Evolutionary conservation across 2,113 vertebrate species (phyloP).

Genomic region (Azemiops feae): DNA sequence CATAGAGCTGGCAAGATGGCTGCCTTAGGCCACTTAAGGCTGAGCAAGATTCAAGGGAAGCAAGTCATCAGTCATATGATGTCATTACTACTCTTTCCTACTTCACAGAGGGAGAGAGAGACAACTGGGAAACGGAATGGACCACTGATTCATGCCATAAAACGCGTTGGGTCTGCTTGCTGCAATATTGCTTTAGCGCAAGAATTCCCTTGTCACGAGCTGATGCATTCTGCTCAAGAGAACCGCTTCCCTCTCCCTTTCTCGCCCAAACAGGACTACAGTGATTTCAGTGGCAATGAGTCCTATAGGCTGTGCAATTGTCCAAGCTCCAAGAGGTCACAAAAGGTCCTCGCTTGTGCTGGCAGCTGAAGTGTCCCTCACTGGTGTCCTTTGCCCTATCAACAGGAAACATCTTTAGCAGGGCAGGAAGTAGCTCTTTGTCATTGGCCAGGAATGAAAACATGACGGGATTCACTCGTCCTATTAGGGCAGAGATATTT

Average conservation of each 20-base stretch:
- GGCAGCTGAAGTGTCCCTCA: conserved; percentile 36
- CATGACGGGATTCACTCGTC: conserved; percentile 71
- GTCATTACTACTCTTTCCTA: background rate
- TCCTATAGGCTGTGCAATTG: conserved; percentile 53
- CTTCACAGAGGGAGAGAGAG: background rate
- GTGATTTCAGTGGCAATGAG: conserved; percentile 36
- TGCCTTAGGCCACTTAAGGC: background rate
- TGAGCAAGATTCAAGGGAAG: background rate
- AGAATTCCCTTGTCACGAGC: background rate
- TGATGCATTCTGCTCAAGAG: background rate
- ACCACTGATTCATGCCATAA: background rate
- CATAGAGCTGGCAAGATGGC: background rate
- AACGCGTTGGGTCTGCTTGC: background rate
- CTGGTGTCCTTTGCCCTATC: conserved; percentile 74
- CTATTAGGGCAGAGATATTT: conserved; percentile 89
- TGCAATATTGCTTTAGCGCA: background rate
- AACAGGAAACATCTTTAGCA: conserved; percentile 96
- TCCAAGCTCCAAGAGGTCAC: conserved; percentile 65
- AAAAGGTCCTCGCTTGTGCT: conserved; percentile 78
- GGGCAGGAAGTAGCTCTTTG: conserved; percentile 85
- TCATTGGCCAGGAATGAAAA: conserved; percentile 82
- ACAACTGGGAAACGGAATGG: background rate
- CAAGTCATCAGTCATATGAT: background rate
- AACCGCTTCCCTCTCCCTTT: background rate
- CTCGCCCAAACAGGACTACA: conserved; percentile 27